These are phyloP conservation scores for Artibeus lituratus DNA, from an alignment of 2,797 vertebrate genomes.

Conservation along the genomic window DNA sequence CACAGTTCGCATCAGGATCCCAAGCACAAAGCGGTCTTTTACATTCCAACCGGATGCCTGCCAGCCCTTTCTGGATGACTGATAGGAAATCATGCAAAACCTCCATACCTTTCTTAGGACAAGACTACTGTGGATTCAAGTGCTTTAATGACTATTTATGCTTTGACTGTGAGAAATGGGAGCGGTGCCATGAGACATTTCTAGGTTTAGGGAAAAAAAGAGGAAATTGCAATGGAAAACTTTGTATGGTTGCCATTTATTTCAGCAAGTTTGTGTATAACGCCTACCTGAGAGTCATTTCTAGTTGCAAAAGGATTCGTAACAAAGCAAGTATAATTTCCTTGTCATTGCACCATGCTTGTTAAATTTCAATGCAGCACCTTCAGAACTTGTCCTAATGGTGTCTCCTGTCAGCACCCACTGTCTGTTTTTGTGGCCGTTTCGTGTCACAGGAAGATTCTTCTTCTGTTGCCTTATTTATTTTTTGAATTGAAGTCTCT, in stretches of 20 bases:
- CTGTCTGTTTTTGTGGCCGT: constrained; percentile 21
- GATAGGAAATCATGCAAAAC: constrained; percentile 56
- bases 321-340: constrained; percentile 55
- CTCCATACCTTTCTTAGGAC: constrained; percentile 62
- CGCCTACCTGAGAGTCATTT: constrained; percentile 58
- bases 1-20: constrained; percentile 39
- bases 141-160: constrained; percentile 75
- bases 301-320: constrained; percentile 60
- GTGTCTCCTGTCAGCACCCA: constrained; percentile 45
- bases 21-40: constrained; percentile 71
- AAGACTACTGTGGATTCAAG: constrained; percentile 69
- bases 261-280: constrained; percentile 70
- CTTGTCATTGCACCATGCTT: constrained; percentile 21
- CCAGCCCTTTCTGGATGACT: constrained; percentile 62
- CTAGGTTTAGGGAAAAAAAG: constrained; percentile 18
- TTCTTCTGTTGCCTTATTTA: constrained; percentile 66
- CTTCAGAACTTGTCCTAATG: constrained; percentile 43
- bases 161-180: constrained; percentile 50
- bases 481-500: constrained; percentile 44
- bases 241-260: constrained; percentile 57
- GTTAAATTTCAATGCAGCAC: constrained; percentile 54
- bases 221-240: constrained; percentile 27
- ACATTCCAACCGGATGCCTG: constrained; percentile 68
- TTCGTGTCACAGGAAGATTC: constrained; percentile 59
- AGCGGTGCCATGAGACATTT: constrained; percentile 21